A percentile compares a stretch with the other conserved stretches of the same genome.
Conservation (phyloP, 2,797 vertebrate genomes). For the Vireo griseus region DNA sequence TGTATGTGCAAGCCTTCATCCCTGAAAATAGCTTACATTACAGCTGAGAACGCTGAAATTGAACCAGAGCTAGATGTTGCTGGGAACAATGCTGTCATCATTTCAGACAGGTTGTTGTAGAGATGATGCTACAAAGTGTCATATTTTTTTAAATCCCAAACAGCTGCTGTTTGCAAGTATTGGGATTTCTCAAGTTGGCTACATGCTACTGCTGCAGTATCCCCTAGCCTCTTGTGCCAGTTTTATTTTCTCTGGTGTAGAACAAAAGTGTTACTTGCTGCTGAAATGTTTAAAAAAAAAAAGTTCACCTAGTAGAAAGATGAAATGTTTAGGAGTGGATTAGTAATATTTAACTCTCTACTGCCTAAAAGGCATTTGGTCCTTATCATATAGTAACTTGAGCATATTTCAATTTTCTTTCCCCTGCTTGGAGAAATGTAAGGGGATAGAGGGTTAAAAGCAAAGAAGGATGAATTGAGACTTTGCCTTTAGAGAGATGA, state of each 20-base stretch:
- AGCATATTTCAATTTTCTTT: background rate
- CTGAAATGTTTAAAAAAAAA: background rate
- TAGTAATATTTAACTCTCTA: background rate
- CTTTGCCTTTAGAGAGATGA: background rate
- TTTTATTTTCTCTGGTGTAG: conserved; percentile 34
- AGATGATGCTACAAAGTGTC: background rate
- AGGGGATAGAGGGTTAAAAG: background rate
- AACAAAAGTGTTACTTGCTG: background rate
- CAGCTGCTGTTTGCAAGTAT: background rate
- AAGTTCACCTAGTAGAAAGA: background rate
- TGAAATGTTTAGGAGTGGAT: background rate
- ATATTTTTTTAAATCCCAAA: background rate
- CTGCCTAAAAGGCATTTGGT: background rate
- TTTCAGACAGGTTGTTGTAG: background rate
- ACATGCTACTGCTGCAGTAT: background rate
- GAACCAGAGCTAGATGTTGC: background rate
- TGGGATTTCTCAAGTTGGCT: background rate
- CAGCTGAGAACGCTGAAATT: background rate
- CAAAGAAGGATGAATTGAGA: background rate
- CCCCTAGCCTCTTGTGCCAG: conserved; percentile 48
- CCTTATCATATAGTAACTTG: background rate
- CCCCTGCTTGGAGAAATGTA: background rate
- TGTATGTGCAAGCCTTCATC: background rate
- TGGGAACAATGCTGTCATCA: background rate
- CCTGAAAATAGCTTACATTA: background rate